Evolutionary conservation across 2,113 vertebrate species (phyloP).

Genomic region (Haemorhous mexicanus): DNA sequence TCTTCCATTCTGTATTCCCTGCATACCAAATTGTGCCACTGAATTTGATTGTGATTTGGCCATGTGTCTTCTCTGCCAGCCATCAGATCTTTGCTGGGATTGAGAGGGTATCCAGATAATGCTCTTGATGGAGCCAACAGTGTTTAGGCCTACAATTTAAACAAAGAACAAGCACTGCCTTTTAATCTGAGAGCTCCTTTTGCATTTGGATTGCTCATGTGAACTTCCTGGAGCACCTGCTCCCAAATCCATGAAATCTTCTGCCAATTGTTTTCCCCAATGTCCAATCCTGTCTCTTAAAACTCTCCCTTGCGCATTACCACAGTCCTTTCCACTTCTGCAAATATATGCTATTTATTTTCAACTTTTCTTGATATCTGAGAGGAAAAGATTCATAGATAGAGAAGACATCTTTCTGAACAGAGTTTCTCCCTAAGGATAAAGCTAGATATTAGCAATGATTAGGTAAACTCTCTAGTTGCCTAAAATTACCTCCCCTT

Average conservation of each 20-base stretch:
- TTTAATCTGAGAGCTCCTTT: background rate
- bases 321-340: background rate
- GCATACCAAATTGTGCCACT: background rate
- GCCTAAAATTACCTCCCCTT: background rate
- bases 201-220: background rate
- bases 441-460: background rate
- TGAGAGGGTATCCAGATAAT: background rate
- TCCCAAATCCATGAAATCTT: background rate
- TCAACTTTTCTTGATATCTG: background rate
- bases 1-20: background rate
- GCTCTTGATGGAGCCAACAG: background rate
- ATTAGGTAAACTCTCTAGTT: background rate
- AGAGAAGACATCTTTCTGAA: background rate
- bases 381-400: background rate
- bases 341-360: background rate
- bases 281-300: background rate
- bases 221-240: background rate
- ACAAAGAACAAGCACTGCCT: background rate
- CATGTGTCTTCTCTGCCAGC: background rate
- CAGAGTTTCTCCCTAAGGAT: background rate
- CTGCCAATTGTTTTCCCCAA: background rate
- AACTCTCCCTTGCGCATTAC: background rate
- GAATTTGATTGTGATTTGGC: background rate
- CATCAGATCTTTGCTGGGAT: background rate
- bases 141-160: background rate